Conservation (phyloP, 2,888 invertebrate genomes). For the Diadromus collaris region DNA sequence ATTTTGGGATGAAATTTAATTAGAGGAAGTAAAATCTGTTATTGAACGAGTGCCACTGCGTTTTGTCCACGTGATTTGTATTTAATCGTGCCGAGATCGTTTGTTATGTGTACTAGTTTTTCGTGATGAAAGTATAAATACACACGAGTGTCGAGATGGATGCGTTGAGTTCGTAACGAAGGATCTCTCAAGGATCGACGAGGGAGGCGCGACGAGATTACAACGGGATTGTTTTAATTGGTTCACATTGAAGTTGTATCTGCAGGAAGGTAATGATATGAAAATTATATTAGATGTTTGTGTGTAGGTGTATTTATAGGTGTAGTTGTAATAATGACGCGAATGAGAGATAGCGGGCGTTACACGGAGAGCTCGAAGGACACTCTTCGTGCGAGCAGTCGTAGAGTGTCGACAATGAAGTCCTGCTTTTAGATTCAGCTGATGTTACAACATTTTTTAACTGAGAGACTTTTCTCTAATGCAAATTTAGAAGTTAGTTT, state of each 20-base stretch:
- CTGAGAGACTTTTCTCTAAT: neutral
- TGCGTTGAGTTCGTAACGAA: conserved; percentile 28
- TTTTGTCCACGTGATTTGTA: conserved; percentile 21
- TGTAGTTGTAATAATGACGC: conserved; percentile 28
- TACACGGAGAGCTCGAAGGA: conserved; percentile 24
- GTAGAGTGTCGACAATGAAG: neutral
- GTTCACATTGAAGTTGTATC: neutral
- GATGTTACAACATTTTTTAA: neutral
- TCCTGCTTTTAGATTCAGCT: neutral
- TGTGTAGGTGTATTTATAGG: neutral
- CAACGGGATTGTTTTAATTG: conserved; percentile 25
- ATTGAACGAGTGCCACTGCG: neutral
- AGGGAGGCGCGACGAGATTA: conserved; percentile 1
- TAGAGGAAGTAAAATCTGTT: neutral
- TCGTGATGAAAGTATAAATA: conserved; percentile 4
- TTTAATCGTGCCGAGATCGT: conserved; percentile 30
- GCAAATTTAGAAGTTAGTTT: neutral
- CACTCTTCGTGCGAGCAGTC: conserved; percentile 31
- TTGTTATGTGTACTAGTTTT: conserved; percentile 17
- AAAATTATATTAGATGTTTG: neutral
- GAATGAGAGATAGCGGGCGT: conserved; percentile 27
- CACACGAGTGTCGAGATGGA: conserved; percentile 13
- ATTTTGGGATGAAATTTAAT: neutral
- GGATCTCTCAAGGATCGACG: conserved; percentile 22
- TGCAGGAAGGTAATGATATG: conserved; percentile 27